Evolutionary conservation across 2,113 vertebrate species (phyloP).

Genomic region (Hiodon alosoides): DNA sequence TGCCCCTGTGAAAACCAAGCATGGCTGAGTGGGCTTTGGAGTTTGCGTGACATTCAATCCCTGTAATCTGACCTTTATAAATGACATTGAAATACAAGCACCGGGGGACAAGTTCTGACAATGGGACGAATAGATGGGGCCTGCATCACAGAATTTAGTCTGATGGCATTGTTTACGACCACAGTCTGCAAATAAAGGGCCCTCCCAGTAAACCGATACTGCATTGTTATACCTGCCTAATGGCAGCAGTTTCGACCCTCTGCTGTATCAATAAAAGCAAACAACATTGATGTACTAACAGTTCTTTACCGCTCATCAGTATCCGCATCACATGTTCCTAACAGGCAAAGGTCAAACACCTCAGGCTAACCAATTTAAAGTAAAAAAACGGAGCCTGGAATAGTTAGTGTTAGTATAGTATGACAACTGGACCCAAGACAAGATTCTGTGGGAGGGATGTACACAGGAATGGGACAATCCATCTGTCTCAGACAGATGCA

Average conservation of each 20-base stretch:
- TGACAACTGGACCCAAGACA: no score
- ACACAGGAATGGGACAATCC: not conserved
- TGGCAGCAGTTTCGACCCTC: not conserved
- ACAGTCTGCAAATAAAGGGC: conserved; percentile 1
- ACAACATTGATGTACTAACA: not conserved
- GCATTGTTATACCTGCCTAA: not conserved
- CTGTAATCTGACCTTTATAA: not conserved
- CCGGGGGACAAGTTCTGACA: not conserved
- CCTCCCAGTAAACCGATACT: conserved; percentile 6
- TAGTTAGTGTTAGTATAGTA: no score
- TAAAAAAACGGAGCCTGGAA: no score
- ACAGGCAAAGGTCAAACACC: no score
- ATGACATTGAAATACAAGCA: not conserved
- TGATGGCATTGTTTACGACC: not conserved
- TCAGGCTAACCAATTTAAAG: no score
- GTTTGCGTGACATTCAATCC: not conserved
- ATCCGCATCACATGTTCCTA: no score
- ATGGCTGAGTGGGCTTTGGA: not conserved
- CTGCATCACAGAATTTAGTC: conserved; percentile 11
- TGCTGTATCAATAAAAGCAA: not conserved
- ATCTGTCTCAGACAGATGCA: not conserved
- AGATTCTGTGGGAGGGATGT: not conserved
- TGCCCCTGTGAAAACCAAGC: not conserved
- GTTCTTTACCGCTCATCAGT: no score
- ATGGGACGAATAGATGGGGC: no score